phyloP scores from a whole-genome alignment of 2,888 invertebrate species.

The Cephus pygmeus region DNA sequence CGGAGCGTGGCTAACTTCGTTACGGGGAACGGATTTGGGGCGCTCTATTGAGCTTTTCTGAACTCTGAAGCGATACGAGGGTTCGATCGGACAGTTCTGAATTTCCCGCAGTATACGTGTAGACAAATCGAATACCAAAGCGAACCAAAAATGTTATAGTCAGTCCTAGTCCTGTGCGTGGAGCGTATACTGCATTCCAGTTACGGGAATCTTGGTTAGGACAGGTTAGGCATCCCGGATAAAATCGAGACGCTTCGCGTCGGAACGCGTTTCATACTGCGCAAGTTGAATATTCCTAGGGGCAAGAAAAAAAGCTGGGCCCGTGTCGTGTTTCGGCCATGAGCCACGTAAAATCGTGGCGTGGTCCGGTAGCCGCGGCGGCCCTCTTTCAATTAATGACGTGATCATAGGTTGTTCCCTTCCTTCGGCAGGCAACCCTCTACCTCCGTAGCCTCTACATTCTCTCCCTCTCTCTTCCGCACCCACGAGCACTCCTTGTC shows the following conservation, averaged over 20 bases:
- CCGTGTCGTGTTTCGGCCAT: conserved; percentile 4
- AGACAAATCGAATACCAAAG: not conserved
- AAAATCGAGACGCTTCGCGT: not conserved
- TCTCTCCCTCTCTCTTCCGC: conserved; percentile 14
- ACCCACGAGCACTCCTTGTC: conserved; percentile 12
- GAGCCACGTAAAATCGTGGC: conserved; percentile 35
- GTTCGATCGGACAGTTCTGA: not conserved
- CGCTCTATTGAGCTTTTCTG: not conserved
- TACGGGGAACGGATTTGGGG: not conserved
- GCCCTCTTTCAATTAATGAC: conserved; percentile 63
- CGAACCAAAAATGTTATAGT: not conserved
- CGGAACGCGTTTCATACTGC: not conserved
- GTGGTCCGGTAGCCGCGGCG: conserved; percentile 59
- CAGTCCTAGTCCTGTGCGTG: not conserved
- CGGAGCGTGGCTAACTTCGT: not conserved
- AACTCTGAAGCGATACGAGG: not conserved
- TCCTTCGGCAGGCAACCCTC: conserved; percentile 23
- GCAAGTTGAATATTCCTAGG: not conserved
- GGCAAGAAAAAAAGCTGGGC: not conserved
- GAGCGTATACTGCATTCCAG: not conserved
- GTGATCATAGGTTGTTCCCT: conserved; percentile 60
- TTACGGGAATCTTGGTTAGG: not conserved
- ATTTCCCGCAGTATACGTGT: not conserved
- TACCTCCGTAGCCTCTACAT: conserved; percentile 16
- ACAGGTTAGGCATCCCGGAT: not conserved